Evolutionary conservation across 2,113 vertebrate genomes (phyloP).

Genomic region (Oncorhynchus kisutch): DNA sequence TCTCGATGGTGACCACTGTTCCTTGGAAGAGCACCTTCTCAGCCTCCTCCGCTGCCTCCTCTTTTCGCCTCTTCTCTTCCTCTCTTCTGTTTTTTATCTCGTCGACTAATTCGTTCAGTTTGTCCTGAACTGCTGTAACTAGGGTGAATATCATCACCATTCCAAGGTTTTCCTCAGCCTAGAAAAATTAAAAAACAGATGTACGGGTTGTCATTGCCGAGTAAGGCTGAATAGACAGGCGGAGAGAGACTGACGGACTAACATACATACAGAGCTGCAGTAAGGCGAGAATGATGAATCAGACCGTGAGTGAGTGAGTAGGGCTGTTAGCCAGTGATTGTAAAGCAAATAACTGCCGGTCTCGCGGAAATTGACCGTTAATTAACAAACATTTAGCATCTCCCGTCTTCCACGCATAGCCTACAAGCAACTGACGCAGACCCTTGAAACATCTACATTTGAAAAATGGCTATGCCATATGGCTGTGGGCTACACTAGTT

Average conservation of each 20-base stretch:
- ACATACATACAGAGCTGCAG: conserved; percentile 62
- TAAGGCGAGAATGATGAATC: too few species aligned
- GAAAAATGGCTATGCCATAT: too few species aligned
- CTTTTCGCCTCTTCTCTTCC: conserved; percentile 85
- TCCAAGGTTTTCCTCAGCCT: conserved; percentile 94
- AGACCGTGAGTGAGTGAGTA: too few species aligned
- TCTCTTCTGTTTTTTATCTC: conserved; percentile 89
- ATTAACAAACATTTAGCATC: too few species aligned
- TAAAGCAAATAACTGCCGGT: too few species aligned
- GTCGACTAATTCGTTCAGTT: conserved; percentile 95
- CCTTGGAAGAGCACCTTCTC: conserved; percentile 97
- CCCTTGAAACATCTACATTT: too few species aligned
- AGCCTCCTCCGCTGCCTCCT: conserved; percentile 92
- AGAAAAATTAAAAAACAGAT: conserved; percentile 2
- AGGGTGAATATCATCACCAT: conserved; percentile 99
- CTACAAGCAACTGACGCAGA: too few species aligned
- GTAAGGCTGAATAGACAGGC: not conserved
- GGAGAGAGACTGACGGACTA: not conserved
- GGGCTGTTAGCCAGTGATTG: too few species aligned
- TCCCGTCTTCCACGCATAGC: too few species aligned
- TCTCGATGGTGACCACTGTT: conserved; percentile 95
- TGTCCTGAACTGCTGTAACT: conserved; percentile 95
- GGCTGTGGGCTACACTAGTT: too few species aligned
- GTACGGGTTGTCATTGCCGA: not conserved
- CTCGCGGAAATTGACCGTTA: too few species aligned